Conservation (phyloP, 2,797 vertebrate species). For the Acanthurus leucopareius region DNA sequence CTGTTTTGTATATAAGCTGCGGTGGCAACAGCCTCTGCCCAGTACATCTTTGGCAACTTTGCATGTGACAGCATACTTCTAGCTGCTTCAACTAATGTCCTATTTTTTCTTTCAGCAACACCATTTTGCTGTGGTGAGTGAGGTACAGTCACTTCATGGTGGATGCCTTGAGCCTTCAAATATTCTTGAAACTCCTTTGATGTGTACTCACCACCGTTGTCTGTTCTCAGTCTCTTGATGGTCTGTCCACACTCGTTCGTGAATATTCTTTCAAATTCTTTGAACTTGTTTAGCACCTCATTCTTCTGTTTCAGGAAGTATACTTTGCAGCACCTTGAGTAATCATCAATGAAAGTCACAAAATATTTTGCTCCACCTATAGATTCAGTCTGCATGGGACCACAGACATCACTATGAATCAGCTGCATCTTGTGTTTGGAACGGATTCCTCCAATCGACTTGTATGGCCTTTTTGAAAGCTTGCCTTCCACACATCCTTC, state of each 20-base stretch:
- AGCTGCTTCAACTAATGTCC: conserved; percentile 51
- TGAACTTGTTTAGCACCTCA: conserved; percentile 44
- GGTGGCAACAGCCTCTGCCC: conserved; percentile 53
- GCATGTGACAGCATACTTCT: conserved; percentile 51
- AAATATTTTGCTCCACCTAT: conserved; percentile 53
- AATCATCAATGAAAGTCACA: conserved; percentile 64
- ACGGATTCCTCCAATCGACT: conserved; percentile 36
- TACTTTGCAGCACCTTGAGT: conserved; percentile 43
- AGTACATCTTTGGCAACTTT: conserved; percentile 46
- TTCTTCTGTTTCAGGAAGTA: conserved; percentile 46
- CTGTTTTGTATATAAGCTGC: conserved; percentile 59
- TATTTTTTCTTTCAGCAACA: conserved; percentile 59
- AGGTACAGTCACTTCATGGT: conserved; percentile 53
- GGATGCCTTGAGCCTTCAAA: conserved; percentile 59
- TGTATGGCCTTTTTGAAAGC: conserved; percentile 32
- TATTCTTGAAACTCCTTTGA: conserved; percentile 58
- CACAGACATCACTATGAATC: conserved; percentile 65
- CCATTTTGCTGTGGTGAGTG: conserved; percentile 57
- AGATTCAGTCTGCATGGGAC: conserved; percentile 58
- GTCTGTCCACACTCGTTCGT: conserved; percentile 46
- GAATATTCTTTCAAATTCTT: conserved; percentile 61
- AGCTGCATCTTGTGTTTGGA: conserved; percentile 45
- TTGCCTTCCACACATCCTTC: conserved; percentile 49
- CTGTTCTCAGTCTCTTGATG: conserved; percentile 41
- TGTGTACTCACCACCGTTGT: conserved; percentile 60